Conservation (phyloP, 2,888 invertebrate species). For the Crepidodera aurea region DNA sequence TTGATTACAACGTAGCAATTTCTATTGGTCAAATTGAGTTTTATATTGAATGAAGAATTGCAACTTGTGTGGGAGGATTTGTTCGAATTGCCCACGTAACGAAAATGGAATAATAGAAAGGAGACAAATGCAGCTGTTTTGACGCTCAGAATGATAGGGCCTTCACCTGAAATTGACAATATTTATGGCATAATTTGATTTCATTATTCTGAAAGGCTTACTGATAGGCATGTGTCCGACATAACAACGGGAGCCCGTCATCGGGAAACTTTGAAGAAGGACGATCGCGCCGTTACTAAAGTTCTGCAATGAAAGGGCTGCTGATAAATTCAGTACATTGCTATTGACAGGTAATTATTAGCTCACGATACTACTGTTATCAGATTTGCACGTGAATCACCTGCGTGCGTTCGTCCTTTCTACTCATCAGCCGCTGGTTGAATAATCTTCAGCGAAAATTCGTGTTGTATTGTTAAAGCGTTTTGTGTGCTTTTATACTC, state of each 20-base stretch:
- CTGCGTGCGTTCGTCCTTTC: constrained; percentile 29
- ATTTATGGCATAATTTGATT: constrained; percentile 45
- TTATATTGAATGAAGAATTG: too few species aligned
- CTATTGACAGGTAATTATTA: constrained; percentile 56
- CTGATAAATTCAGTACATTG: constrained; percentile 47
- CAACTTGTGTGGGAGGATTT: too few species aligned
- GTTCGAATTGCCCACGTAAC: too few species aligned
- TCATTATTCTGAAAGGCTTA: constrained; percentile 44
- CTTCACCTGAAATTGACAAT: constrained; percentile 48
- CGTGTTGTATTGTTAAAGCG: constrained; percentile 15
- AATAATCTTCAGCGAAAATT: constrained; percentile 16
- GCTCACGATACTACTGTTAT: constrained; percentile 52
- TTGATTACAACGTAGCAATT: too few species aligned
- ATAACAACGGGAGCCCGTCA: constrained; percentile 27
- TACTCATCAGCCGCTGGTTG: constrained; percentile 1
- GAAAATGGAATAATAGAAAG: not conserved
- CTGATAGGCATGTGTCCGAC: constrained; percentile 49
- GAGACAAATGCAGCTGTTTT: constrained; percentile 29
- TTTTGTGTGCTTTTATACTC: constrained; percentile 21
- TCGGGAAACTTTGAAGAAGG: constrained; percentile 44
- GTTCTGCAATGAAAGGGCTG: constrained; percentile 38
- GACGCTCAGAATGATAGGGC: constrained; percentile 30
- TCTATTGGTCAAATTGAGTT: too few species aligned
- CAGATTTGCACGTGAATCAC: constrained; percentile 50
- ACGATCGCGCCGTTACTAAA: constrained; percentile 34